Base-by-base conservation (phyloP, 1,140 invertebrate genomes). In the Bombus picipes region DNA sequence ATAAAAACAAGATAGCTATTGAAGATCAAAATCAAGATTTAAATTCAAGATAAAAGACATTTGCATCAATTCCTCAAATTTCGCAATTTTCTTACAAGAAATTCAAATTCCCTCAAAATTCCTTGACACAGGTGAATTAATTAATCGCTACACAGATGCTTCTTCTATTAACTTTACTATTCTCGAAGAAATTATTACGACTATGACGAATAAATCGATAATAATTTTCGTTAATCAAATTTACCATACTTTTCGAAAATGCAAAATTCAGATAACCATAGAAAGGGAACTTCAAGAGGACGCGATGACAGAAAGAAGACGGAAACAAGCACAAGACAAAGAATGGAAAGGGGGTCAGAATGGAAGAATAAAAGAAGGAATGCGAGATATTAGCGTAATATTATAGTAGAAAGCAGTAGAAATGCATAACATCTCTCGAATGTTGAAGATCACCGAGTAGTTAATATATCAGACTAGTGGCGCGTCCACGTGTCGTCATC, bases 401-500 rank as follows among this genome's bases (percentile, higher is more conserved):
- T 43, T n/a, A 41, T 18, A 41, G n/a, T 34, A 22, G 18, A 25
- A 47, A 47, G 41, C 28, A 15, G 15, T 22, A 53, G 47, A 53
- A 53, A 53, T 41, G 28, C 13, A 12, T 10, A 5, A 8, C 13
- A 15, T 41, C 28, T 8, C 6, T 13, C 22, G 3, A 41, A 32
- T 8, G 12, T 6, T 32, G 41, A 22, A 9, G 43, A 76, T 76
- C 34, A 47, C 72, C 41, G 1, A n/a, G 66, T 32, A 28, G 72
- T 74, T 47, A 9, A 18, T 18, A 25, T 41, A 47, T 79, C 66
- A n/a, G 18, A 34, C 22, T 28, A 9, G 25, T 53, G 39, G 22
- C 59, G 39, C 47, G 65, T 34, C 41, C 75, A 59, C 75, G 65
- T 70, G 66, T 47, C 83, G 83, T 83, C 59, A 72, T 68, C 74